phyloP scores from a whole-genome alignment of 2,888 invertebrate genomes.

The Tetragonisca angustula region DNA sequence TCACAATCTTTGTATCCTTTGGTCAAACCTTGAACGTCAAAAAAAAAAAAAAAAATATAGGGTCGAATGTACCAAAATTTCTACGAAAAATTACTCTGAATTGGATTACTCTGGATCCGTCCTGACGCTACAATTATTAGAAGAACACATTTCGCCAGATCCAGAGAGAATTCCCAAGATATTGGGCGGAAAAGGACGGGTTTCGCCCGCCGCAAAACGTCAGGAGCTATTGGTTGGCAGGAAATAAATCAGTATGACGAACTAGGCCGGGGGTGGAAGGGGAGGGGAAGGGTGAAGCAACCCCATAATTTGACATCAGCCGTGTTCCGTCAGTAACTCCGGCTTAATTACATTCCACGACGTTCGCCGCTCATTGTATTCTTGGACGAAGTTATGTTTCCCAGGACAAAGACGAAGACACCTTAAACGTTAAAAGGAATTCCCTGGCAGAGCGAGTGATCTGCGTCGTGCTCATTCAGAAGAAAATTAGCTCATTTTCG shows the following conservation, averaged over 20 bases:
- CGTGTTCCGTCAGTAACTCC: conserved; percentile 76
- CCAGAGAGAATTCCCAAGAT: not conserved
- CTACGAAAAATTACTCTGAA: too few species aligned
- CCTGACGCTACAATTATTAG: not conserved
- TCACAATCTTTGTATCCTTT: too few species aligned
- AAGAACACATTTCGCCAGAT: not conserved
- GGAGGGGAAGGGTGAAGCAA: conserved; percentile 28
- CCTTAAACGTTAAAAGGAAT: conserved; percentile 57
- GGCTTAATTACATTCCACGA: conserved; percentile 82
- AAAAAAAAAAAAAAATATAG: too few species aligned
- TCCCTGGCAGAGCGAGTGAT: not conserved
- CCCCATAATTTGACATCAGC: conserved; percentile 80
- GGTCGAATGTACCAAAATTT: too few species aligned
- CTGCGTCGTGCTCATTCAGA: not conserved
- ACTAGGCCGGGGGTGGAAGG: conserved; percentile 51
- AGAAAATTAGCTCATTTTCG: not conserved
- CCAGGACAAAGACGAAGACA: conserved; percentile 59
- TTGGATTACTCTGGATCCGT: too few species aligned
- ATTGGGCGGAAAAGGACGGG: conserved; percentile 24
- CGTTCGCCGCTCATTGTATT: conserved; percentile 75
- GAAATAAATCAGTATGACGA: conserved; percentile 81
- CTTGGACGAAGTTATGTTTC: conserved; percentile 75
- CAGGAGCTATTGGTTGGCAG: conserved; percentile 45
- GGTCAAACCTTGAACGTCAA: too few species aligned
- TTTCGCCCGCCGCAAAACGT: conserved; percentile 27